Evolutionary conservation across 2,888 invertebrate genomes (phyloP).

Genomic region (Eremobia ochroleuca): DNA sequence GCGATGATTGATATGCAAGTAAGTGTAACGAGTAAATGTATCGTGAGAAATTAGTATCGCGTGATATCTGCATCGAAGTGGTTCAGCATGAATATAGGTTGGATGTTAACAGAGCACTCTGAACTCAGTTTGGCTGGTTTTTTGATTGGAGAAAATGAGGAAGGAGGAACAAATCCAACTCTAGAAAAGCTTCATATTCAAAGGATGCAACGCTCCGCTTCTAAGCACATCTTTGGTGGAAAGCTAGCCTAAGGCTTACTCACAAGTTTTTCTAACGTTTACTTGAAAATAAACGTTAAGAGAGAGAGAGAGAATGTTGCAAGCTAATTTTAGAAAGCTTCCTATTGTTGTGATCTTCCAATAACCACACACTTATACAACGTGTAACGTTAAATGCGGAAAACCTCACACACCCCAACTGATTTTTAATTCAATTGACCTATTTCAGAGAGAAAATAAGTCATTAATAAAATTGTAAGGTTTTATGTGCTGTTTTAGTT

Average conservation of each 20-base stretch:
- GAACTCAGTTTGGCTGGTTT: not conserved
- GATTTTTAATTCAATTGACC: too few relatives aligned
- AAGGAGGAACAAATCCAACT: not conserved
- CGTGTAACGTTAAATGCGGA: too few relatives aligned
- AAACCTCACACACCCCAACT: too few relatives aligned
- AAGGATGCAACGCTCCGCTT: not conserved
- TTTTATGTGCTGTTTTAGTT: too few relatives aligned
- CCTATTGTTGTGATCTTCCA: not conserved
- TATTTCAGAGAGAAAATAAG: too few relatives aligned
- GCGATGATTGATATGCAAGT: conserved; percentile 41
- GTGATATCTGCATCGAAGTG: conserved; percentile 34
- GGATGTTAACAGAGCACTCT: not conserved
- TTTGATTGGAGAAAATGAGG: not conserved
- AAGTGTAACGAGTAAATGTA: conserved; percentile 42
- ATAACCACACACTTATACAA: not conserved
- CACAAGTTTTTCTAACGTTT: not conserved
- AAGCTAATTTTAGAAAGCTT: not conserved
- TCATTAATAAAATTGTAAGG: too few relatives aligned
- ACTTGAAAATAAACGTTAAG: not conserved
- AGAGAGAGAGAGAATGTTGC: not conserved
- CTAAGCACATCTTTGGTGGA: not conserved
- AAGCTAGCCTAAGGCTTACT: not conserved
- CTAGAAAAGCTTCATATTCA: not conserved
- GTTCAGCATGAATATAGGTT: conserved; percentile 11
- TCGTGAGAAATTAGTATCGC: conserved; percentile 47